Conservation (phyloP, 2,797 vertebrate species). For the Microtus californicus region DNA sequence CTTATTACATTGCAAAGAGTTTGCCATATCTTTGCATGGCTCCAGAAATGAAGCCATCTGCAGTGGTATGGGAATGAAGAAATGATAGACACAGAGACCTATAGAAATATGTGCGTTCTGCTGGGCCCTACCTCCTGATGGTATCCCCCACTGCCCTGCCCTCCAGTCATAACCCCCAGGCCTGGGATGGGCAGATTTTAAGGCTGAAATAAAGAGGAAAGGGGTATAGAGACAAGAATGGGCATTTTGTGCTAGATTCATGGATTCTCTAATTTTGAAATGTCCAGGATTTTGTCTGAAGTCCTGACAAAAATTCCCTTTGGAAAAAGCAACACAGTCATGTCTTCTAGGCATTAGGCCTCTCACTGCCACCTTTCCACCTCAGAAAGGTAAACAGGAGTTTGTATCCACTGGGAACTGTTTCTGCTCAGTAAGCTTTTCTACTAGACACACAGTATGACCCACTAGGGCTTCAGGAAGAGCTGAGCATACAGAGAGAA, state of each 20-base stretch:
- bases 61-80: not conserved
- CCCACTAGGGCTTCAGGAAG: not conserved
- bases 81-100: not conserved
- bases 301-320: constrained; percentile 59
- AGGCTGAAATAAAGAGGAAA: constrained; percentile 23
- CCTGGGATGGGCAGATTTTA: not conserved
- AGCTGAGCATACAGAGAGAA: not conserved
- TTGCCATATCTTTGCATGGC: not conserved
- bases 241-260: constrained; percentile 14
- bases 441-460: not conserved
- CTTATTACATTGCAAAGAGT: not conserved
- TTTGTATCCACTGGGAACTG: not conserved
- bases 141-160: not conserved
- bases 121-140: not conserved
- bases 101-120: not conserved
- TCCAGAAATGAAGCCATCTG: not conserved
- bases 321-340: constrained; percentile 21
- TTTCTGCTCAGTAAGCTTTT: not conserved
- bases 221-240: constrained; percentile 5
- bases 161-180: constrained; percentile 56
- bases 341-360: constrained; percentile 44
- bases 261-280: not conserved
- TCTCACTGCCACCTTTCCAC: constrained; percentile 44
- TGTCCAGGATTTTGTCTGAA: constrained; percentile 57
- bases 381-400: not conserved